phyloP scores from a whole-genome alignment of 2,113 vertebrate genomes.

The Dromiciops gliroides region DNA sequence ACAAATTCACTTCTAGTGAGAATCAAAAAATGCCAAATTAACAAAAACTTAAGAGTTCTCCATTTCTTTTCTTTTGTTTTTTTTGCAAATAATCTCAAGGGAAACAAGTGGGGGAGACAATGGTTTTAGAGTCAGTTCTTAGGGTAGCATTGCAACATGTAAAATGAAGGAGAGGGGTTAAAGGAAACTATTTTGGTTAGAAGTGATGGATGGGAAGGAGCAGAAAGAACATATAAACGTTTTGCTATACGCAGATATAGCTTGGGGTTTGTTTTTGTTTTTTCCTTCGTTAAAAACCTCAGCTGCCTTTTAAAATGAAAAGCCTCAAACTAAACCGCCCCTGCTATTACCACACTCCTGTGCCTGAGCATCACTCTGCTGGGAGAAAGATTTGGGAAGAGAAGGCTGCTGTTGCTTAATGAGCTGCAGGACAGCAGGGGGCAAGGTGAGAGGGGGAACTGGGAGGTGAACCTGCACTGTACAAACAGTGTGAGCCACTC shows the following conservation, averaged over 20 bases:
- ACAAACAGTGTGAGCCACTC: constrained; percentile 73
- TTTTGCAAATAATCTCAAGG: constrained; percentile 35
- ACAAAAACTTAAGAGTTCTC: neutral
- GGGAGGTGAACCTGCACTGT: constrained; percentile 13
- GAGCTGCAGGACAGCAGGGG: constrained; percentile 52
- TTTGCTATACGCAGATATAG: constrained; percentile 79
- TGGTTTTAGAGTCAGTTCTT: constrained; percentile 57
- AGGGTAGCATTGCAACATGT: constrained; percentile 62
- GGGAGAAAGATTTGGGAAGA: constrained; percentile 65
- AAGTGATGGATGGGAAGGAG: constrained; percentile 24
- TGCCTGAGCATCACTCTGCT: constrained; percentile 60
- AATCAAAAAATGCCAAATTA: constrained; percentile 40
- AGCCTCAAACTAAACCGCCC: constrained; percentile 70
- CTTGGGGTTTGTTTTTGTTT: constrained; percentile 65
- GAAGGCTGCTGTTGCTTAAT: constrained; percentile 52
- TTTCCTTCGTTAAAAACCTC: constrained; percentile 80
- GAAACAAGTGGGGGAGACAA: neutral
- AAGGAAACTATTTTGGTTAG: constrained; percentile 49
- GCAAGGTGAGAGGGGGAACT: neutral
- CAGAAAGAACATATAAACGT: constrained; percentile 77
- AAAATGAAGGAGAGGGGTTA: constrained; percentile 62
- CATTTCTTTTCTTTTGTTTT: neutral
- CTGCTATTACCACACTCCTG: constrained; percentile 62
- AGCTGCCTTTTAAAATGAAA: constrained; percentile 84
- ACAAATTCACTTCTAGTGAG: constrained; percentile 40